phyloP scores from a whole-genome alignment of 2,888 invertebrate genomes.

The Torymus tubicola region DNA sequence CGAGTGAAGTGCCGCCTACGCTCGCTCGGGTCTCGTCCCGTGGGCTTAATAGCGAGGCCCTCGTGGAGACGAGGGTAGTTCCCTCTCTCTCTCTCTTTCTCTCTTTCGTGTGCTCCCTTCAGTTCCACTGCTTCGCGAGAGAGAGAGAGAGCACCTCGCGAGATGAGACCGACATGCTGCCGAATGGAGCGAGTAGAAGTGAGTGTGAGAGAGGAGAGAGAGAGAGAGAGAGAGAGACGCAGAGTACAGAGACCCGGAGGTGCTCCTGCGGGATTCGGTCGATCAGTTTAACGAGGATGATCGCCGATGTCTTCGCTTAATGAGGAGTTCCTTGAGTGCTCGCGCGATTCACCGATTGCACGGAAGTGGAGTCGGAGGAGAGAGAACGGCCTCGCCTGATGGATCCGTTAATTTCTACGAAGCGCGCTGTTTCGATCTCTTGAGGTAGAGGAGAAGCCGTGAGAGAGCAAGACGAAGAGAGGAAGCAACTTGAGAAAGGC shows the following conservation, averaged over 20 bases:
- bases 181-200: too few relatives aligned
- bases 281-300: slow-evolving; percentile 52
- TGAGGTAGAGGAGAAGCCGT: too few relatives aligned
- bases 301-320: slow-evolving; percentile 52
- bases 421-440: not conserved
- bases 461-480: too few relatives aligned
- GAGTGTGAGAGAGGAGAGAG: too few relatives aligned
- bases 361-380: not conserved
- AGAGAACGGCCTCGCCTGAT: not conserved
- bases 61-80: not conserved
- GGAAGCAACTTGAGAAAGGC: too few relatives aligned
- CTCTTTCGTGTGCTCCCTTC: slow-evolving; percentile 9
- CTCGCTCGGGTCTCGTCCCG: slow-evolving; percentile 36
- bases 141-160: not conserved
- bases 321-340: slow-evolving; percentile 60
- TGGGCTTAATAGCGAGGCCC: slow-evolving; percentile 47
- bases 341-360: slow-evolving; percentile 23
- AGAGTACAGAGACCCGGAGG: not conserved
- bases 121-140: not conserved
- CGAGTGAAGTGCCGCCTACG: not conserved
- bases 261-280: slow-evolving; percentile 28
- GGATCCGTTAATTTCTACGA: slow-evolving; percentile 3
- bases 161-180: not conserved
- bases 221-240: not conserved
- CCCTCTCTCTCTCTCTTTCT: not conserved